Conservation (phyloP, 2,113 vertebrate genomes). For the Eurystomus gularis region DNA sequence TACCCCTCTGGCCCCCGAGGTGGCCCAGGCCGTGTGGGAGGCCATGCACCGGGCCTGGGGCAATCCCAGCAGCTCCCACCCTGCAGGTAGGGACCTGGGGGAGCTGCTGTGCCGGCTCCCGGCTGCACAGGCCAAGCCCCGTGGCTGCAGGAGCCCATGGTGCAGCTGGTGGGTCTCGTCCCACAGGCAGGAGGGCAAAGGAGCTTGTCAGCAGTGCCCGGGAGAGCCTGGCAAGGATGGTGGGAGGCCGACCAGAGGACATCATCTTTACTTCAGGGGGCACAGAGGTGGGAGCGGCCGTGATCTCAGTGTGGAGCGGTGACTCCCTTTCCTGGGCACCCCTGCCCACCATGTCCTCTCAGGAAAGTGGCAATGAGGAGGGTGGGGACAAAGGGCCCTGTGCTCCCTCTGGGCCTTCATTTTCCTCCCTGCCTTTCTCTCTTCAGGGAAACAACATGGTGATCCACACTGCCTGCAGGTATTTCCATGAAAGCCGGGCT, state of each 20-base stretch:
- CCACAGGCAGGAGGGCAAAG: constrained; percentile 85
- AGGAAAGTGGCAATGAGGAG: accelerated
- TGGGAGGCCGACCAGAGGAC: constrained; percentile 82
- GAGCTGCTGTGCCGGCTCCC: accelerated
- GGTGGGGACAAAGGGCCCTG: accelerated
- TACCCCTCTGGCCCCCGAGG: constrained; percentile 85
- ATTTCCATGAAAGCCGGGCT: constrained; percentile 69
- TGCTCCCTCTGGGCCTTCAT: accelerated
- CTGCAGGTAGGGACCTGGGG: constrained; percentile 74
- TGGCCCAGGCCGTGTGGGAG: constrained; percentile 73
- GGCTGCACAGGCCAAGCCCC: accelerated
- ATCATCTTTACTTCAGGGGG: constrained; percentile 94
- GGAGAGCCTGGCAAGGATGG: constrained; percentile 83
- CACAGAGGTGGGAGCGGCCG: constrained; percentile 82
- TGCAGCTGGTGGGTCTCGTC: not conserved
- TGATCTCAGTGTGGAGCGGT: accelerated
- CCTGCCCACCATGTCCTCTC: not conserved
- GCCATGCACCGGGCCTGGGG: constrained; percentile 91
- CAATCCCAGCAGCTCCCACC: constrained; percentile 90
- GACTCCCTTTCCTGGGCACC: accelerated
- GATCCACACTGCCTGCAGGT: constrained; percentile 80
- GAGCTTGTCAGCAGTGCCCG: constrained; percentile 80
- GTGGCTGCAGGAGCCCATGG: accelerated
- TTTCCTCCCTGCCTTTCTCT: not conserved
- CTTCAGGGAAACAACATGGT: constrained; percentile 91